Conservation (phyloP, 2,797 vertebrate genomes). For the Molossus molossus region DNA sequence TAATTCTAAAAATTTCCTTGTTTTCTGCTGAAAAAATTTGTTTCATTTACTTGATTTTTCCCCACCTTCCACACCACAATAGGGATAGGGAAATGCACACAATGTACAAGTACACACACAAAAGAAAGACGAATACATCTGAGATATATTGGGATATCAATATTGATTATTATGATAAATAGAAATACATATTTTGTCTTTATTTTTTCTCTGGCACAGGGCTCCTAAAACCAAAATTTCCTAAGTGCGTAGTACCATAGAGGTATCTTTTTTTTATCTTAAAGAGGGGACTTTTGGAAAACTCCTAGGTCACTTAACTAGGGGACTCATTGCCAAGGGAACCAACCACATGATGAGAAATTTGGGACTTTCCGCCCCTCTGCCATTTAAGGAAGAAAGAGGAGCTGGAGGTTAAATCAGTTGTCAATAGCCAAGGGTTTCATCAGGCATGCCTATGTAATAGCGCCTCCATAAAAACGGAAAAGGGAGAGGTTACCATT, state of each 20-base stretch:
- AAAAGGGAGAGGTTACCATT: not conserved
- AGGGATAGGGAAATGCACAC: not conserved
- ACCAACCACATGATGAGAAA: not conserved
- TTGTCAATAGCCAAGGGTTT: not conserved
- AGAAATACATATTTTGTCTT: not conserved
- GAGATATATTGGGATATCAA: not conserved
- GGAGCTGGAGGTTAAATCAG: not conserved
- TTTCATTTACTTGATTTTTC: not conserved
- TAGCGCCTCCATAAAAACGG: not conserved
- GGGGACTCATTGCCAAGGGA: not conserved
- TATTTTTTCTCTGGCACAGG: not conserved
- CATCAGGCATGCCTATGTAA: not conserved
- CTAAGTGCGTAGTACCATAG: not conserved
- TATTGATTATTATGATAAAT: not conserved
- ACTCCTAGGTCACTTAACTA: not conserved
- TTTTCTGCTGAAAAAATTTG: not conserved
- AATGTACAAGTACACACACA: not conserved
- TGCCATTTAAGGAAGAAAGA: not conserved
- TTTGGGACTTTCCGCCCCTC: not conserved
- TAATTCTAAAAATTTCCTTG: not conserved
- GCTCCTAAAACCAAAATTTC: not conserved
- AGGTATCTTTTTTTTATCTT: not conserved
- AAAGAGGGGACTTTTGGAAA: not conserved
- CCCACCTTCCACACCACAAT: not conserved
- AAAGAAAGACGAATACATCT: constrained; percentile 45